Evolutionary conservation across 30 jellyfish, hydroid and myxozoan species (phyloP).

Genomic region (Hydractinia echinata): DNA sequence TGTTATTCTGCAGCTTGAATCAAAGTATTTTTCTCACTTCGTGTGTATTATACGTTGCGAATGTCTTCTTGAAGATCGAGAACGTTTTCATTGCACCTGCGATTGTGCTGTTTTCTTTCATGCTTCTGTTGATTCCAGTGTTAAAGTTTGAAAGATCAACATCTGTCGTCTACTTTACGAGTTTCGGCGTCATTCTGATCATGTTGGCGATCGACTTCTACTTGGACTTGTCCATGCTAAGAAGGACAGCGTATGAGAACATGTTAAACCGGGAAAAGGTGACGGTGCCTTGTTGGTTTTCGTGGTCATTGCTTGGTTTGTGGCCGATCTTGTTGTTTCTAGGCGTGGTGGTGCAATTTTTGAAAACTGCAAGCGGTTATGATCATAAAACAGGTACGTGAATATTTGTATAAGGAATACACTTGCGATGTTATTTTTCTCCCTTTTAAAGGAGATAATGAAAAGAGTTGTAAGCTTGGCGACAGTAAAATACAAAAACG

Average conservation of each 20-base stretch:
- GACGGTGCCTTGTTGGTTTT: constrained; percentile 80
- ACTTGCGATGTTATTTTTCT: too few species aligned
- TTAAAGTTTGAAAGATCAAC: constrained; percentile 43
- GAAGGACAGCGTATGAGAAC: constrained; percentile 46
- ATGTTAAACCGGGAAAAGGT: constrained; percentile 14
- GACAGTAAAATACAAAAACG: too few species aligned
- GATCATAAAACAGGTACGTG: too few species aligned
- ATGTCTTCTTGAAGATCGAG: constrained; percentile 35
- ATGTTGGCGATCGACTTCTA: constrained; percentile 68
- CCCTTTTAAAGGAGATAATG: too few species aligned
- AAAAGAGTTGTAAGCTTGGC: too few species aligned
- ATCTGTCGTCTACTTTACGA: constrained; percentile 67
- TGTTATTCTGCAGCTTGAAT: constrained; percentile 44
- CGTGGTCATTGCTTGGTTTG: constrained; percentile 65
- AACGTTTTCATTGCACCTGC: constrained; percentile 62
- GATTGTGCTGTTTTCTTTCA: constrained; percentile 50
- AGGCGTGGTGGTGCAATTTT: constrained; percentile 74
- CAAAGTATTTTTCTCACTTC: constrained; percentile 63
- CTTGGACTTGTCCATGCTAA: constrained; percentile 57
- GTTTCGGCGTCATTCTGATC: constrained; percentile 68
- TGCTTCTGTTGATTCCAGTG: constrained; percentile 34
- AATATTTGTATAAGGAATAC: too few species aligned
- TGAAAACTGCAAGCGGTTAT: constrained; percentile 56
- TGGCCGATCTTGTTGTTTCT: constrained; percentile 74
- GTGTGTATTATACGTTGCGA: constrained; percentile 35